Base-by-base conservation (phyloP, 2,888 invertebrate genomes). In the Drosophila mulleri region DNA sequence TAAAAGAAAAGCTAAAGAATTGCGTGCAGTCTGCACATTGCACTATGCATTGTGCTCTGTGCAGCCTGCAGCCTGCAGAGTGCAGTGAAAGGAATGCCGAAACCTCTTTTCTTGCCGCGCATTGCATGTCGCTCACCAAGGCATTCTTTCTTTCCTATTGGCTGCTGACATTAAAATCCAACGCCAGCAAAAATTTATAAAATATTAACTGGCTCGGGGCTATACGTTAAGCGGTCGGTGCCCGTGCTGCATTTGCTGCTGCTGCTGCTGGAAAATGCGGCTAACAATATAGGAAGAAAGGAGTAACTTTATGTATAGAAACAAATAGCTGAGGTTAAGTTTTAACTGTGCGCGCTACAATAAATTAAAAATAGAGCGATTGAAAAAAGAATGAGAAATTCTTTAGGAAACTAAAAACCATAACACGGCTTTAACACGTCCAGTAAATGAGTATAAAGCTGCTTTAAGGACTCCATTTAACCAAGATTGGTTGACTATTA, bases 111-210 rank as follows among this genome's bases (percentile, higher is more conserved):
- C 35, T 8, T 47, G 16, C 29, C 29, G 20, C 23, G 52, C 56
- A 69, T 64, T 60, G 80, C 82, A 76, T 84, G 73, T 67, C 50
- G 50, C 77, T 76, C 68, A 65, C n/a, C 68, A 64, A 62, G 44
- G 67, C 67, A 79, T 87, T 87, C 83, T 75, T 87, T 68, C 87
- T 81, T 70, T 87, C 72, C 84, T 81, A 84, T 86, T 83, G 84
- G 78, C 73, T 67, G 63, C 67, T 76, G 72, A 88, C 82, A 83
- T 83, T 83, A 88, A 83, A 88, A 85, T 78, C 83, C 83, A 70
- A 59, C 62, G 82, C 80, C 66, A 80, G 86, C 70, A 76, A 84
- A 84, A 87, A 84, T 89, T 78, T 87, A 87, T 87, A 89, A 87
- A 89, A 85, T 89, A 87, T 89, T 87, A 89, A 87, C 84, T 87